Evolutionary conservation across 2,797 vertebrate genomes (phyloP).

Genomic region (Pseudocheirus occidentalis): DNA sequence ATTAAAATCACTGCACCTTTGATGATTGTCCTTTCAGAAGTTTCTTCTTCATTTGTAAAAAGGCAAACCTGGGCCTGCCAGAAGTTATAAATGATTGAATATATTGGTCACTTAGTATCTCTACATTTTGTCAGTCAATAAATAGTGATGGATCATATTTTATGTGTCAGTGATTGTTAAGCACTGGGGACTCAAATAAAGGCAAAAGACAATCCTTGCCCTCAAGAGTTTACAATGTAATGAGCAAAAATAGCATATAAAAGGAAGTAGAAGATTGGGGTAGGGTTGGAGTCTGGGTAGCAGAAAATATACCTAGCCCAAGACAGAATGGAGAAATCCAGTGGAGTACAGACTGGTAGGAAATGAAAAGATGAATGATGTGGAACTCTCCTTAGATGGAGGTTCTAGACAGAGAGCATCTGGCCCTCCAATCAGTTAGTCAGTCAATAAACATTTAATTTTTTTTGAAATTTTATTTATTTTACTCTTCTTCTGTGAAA

Average conservation of each 20-base stretch:
- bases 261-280: neutral
- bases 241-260: neutral
- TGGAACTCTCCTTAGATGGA: neutral
- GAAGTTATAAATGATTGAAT: neutral
- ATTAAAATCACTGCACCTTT: neutral
- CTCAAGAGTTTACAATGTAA: neutral
- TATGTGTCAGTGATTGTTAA: neutral
- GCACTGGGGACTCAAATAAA: neutral
- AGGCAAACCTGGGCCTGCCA: neutral
- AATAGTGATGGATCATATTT: neutral
- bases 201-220: neutral
- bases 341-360: neutral
- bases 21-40: neutral
- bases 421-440: neutral
- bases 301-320: neutral
- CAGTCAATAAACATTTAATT: neutral
- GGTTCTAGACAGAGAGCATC: neutral
- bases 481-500: neutral
- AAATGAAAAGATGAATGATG: neutral
- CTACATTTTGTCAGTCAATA: neutral
- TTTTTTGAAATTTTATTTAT: neutral
- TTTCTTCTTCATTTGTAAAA: neutral
- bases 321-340: neutral
- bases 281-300: neutral
- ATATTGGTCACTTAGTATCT: neutral